Evolutionary conservation across 2,797 vertebrate genomes (phyloP).

Genomic region (Phyllotis vaccarum): DNA sequence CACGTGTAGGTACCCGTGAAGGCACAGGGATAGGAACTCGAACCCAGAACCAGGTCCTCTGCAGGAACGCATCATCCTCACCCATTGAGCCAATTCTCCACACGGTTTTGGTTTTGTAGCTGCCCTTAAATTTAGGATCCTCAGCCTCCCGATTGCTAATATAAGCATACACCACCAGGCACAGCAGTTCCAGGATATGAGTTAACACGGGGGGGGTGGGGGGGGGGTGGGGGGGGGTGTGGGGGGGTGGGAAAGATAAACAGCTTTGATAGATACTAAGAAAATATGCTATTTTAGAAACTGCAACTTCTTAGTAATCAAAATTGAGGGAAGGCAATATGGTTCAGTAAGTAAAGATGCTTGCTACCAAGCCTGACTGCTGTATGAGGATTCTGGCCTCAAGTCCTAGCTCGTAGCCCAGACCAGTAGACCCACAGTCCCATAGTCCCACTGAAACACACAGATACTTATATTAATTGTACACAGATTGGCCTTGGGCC

Average conservation of each 20-base stretch:
- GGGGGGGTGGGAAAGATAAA: not conserved
- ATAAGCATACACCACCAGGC: not conserved
- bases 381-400: too few relatives aligned
- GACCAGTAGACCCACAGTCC: too few relatives aligned
- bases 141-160: not conserved
- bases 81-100: not conserved
- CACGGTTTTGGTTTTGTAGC: not conserved
- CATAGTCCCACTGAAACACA: too few relatives aligned
- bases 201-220: not conserved
- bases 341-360: not conserved
- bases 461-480: too few relatives aligned
- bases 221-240: not conserved
- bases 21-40: not conserved
- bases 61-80: not conserved
- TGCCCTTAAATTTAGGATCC: not conserved
- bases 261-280: not conserved
- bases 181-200: not conserved
- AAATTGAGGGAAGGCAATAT: not conserved
- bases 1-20: fast-evolving
- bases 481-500: too few relatives aligned
- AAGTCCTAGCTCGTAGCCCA: too few relatives aligned
- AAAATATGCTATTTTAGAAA: slow-evolving; percentile 3
- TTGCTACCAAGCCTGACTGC: not conserved
- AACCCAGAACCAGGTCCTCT: not conserved
- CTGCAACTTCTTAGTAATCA: not conserved